Percentiles rank a stretch among this genome's conserved stretches.
Conservation (phyloP, 2,797 vertebrate genomes). For the Bucorvus abyssinicus region DNA sequence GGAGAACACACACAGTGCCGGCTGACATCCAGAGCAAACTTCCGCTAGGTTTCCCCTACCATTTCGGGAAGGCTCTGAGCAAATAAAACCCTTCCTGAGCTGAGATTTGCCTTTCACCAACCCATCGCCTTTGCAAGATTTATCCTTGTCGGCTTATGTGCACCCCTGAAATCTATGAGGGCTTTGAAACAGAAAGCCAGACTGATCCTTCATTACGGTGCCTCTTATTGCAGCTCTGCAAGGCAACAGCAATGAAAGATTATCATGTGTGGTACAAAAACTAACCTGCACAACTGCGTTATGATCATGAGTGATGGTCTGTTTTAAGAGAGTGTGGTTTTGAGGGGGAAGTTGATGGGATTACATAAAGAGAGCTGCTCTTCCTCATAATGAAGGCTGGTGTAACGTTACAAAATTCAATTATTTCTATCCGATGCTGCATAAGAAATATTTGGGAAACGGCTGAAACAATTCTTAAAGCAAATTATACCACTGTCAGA, state of each 20-base stretch:
- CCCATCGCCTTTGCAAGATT: neutral
- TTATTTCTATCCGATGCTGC: conserved; percentile 38
- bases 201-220: conserved; percentile 29
- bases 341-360: conserved; percentile 51
- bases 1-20: neutral
- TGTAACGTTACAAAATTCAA: conserved; percentile 57
- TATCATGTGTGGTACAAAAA: neutral
- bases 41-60: neutral
- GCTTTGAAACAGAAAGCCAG: neutral
- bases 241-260: neutral
- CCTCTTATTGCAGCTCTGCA: neutral
- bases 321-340: conserved; percentile 48
- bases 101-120: neutral
- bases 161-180: neutral
- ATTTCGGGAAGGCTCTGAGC: neutral
- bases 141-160: neutral
- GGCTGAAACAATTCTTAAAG: conserved; percentile 73
- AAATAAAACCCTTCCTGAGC: neutral
- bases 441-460: conserved; percentile 62
- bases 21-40: neutral
- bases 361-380: conserved; percentile 13
- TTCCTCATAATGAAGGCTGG: conserved; percentile 11
- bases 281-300: conserved; percentile 23
- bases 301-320: neutral
- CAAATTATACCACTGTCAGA: conserved; percentile 75